Percentiles rank a stretch among this genome's conserved stretches.
Conservation (phyloP, 2,797 vertebrate species). For the Sorex maritimensis region DNA sequence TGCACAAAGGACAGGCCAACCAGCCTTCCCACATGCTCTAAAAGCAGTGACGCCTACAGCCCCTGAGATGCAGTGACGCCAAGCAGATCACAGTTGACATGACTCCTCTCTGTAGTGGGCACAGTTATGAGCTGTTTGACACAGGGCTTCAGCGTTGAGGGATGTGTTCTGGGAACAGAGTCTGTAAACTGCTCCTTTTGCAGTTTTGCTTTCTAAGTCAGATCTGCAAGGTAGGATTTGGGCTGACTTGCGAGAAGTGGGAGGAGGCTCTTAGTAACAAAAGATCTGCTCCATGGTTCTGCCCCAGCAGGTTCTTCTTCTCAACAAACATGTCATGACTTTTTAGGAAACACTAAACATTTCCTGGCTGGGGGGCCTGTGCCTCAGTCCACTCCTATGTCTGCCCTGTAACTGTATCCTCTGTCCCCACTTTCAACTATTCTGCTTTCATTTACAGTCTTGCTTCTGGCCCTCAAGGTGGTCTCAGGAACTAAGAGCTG, state of each 20-base stretch:
- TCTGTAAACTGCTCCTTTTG: background rate
- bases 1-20: background rate
- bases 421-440: background rate
- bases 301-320: background rate
- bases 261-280: background rate
- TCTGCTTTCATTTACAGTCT: background rate
- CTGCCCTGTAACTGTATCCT: background rate
- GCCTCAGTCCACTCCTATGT: background rate
- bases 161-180: background rate
- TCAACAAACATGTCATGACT: background rate
- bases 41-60: no score
- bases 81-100: background rate
- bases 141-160: background rate
- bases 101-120: background rate
- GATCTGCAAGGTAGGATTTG: background rate
- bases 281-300: background rate
- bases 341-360: background rate
- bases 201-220: background rate
- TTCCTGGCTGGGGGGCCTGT: background rate
- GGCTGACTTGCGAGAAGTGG: background rate
- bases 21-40: no score
- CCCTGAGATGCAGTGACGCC: background rate
- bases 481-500: background rate
- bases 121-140: background rate
- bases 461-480: background rate